Evolutionary conservation across 2,888 invertebrate species (phyloP).

Genomic region (Philereme vetulata): DNA sequence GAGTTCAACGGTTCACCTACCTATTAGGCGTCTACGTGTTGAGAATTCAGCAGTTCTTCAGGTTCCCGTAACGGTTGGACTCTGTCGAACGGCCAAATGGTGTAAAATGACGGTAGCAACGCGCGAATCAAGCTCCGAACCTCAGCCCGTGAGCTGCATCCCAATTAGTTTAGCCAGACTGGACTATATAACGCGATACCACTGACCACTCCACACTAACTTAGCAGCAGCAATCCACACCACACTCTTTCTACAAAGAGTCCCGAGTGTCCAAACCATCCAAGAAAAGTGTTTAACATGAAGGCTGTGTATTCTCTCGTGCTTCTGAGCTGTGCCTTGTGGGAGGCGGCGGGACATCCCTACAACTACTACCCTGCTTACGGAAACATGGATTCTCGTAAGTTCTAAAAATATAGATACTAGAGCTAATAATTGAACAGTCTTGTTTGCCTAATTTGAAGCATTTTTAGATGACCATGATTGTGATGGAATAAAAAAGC

Average conservation of each 20-base stretch:
- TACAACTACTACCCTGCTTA: slow-evolving; percentile 72
- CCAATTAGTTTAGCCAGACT: slow-evolving; percentile 68
- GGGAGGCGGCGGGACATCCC: slow-evolving; percentile 63
- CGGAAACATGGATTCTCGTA: slow-evolving; percentile 71
- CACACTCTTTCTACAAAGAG: slow-evolving; percentile 51
- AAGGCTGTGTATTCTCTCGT: slow-evolving; percentile 55
- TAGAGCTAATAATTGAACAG: too few relatives aligned
- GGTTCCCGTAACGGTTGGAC: slow-evolving; percentile 72
- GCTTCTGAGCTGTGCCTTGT: slow-evolving; percentile 58
- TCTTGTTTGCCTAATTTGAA: too few relatives aligned
- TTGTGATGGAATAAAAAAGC: too few relatives aligned
- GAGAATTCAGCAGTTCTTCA: slow-evolving; percentile 57
- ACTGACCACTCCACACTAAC: slow-evolving; percentile 56
- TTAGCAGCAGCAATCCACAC: slow-evolving; percentile 54
- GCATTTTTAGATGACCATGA: too few relatives aligned
- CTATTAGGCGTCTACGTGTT: slow-evolving; percentile 58
- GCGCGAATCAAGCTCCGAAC: slow-evolving; percentile 49
- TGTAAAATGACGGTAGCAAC: slow-evolving; percentile 61
- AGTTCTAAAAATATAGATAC: slow-evolving; percentile 48
- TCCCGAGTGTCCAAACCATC: slow-evolving; percentile 41
- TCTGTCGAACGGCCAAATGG: slow-evolving; percentile 64
- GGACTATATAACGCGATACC: slow-evolving; percentile 71
- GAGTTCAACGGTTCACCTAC: slow-evolving; percentile 59
- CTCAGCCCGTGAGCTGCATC: slow-evolving; percentile 63
- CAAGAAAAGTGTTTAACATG: slow-evolving; percentile 52